Conservation (phyloP, 2,888 invertebrate genomes). For the Cosmia pyralina region DNA sequence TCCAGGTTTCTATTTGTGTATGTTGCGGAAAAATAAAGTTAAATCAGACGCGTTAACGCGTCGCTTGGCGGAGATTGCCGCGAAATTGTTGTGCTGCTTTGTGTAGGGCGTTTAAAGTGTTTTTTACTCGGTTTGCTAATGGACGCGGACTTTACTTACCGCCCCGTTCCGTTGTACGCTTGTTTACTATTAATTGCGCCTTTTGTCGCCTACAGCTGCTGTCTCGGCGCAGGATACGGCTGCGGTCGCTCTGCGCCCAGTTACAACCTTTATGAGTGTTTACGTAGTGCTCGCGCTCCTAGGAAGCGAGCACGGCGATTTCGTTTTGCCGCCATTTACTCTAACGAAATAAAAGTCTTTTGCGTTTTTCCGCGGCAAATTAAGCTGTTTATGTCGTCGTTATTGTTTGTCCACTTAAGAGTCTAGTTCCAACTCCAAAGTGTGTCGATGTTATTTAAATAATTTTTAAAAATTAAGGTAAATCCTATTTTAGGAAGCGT, state of each 20-base stretch:
- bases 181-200: conserved; percentile 87
- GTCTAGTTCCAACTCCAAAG: not conserved
- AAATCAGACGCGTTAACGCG: conserved; percentile 83
- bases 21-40: conserved; percentile 78
- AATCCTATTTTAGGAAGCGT: not conserved
- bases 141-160: conserved; percentile 82
- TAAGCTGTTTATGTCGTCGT: conserved; percentile 47
- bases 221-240: conserved; percentile 68
- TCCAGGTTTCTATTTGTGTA: conserved; percentile 68
- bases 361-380: conserved; percentile 43
- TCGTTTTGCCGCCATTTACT: conserved; percentile 61
- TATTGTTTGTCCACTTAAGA: conserved; percentile 30
- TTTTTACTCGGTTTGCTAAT: conserved; percentile 79
- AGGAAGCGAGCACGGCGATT: conserved; percentile 62
- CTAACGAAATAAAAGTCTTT: conserved; percentile 40
- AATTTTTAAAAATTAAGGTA: not conserved
- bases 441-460: not conserved
- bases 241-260: conserved; percentile 69
- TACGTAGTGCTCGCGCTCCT: conserved; percentile 59
- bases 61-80: conserved; percentile 78
- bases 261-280: conserved; percentile 71
- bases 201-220: conserved; percentile 84
- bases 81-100: conserved; percentile 82
- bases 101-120: conserved; percentile 74
- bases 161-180: conserved; percentile 77